phyloP scores from a whole-genome alignment of 1,140 invertebrate species.

The Lepidotrigona ventralis region DNA sequence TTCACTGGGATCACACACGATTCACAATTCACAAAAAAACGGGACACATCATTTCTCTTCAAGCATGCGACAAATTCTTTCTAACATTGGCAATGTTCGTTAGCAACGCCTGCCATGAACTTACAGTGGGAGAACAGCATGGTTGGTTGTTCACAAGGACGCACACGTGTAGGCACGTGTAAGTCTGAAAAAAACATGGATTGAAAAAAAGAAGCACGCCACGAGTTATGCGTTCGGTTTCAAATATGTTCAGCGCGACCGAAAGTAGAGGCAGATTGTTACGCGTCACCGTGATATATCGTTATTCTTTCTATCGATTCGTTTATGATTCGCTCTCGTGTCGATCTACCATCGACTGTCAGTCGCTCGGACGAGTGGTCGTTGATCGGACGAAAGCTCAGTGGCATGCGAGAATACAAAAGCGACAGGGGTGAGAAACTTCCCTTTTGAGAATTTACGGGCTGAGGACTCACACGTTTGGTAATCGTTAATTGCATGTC shows the following conservation, averaged over 20 bases:
- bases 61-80: conserved; percentile 46
- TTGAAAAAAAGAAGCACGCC: conserved; percentile 66
- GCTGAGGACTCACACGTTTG: not conserved
- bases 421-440: not conserved
- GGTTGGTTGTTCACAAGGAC: conserved; percentile 89
- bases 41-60: not conserved
- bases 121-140: conserved; percentile 90
- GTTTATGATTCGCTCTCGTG: not conserved
- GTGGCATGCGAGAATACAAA: not conserved
- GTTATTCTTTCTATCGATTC: not conserved
- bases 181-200: conserved; percentile 86
- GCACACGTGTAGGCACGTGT: conserved; percentile 93
- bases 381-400: not conserved
- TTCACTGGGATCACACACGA: too few relatives aligned
- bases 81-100: conserved; percentile 41
- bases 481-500: conserved; percentile 23
- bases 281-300: not conserved
- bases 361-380: conserved; percentile 36
- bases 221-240: conserved; percentile 26
- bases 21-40: not conserved
- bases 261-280: conserved; percentile 8
- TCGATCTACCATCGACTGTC: conserved; percentile 7
- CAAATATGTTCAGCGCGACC: not conserved
- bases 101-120: conserved; percentile 74
- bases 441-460: conserved; percentile 1